Evolutionary conservation across 2,888 invertebrate species (phyloP).

Genomic region (Metacarcinus magister): DNA sequence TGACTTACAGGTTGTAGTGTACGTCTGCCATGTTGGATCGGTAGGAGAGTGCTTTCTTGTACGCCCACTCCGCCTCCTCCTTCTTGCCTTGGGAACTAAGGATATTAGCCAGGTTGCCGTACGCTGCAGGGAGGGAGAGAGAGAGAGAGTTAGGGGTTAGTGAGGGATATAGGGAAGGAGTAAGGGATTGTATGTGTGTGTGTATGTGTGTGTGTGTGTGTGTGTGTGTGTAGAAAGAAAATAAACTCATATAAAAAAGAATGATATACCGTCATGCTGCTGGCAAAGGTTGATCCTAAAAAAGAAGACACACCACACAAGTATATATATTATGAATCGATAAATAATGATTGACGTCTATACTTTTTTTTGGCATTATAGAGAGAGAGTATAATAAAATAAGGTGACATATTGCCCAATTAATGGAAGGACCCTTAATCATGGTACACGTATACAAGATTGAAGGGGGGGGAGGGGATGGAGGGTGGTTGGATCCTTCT

Average conservation of each 20-base stretch:
- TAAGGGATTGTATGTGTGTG: background rate
- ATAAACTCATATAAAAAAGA: background rate
- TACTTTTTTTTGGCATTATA: background rate
- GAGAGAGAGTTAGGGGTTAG: constrained; percentile 54
- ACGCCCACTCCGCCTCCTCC: constrained; percentile 95
- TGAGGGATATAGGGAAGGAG: background rate
- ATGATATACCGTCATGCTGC: background rate
- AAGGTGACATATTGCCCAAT: constrained; percentile 1
- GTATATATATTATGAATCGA: background rate
- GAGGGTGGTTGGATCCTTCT: background rate
- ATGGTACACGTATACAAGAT: background rate
- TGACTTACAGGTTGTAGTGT: constrained; percentile 98
- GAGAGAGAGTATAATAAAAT: background rate
- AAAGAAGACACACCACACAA: background rate
- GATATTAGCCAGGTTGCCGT: constrained; percentile 98
- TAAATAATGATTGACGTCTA: background rate
- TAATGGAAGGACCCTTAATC: background rate
- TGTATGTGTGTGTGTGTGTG: background rate
- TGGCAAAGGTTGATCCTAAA: background rate
- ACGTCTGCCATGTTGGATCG: constrained; percentile 99
- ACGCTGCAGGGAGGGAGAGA: constrained; percentile 88
- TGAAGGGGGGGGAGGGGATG: too few relatives aligned
- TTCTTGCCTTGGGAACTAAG: constrained; percentile 94
- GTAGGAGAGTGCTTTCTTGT: constrained; percentile 94
- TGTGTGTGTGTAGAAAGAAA: background rate